Evolutionary conservation across 2,113 vertebrate genomes (phyloP).

Genomic region (Atherinomorus stipes): DNA sequence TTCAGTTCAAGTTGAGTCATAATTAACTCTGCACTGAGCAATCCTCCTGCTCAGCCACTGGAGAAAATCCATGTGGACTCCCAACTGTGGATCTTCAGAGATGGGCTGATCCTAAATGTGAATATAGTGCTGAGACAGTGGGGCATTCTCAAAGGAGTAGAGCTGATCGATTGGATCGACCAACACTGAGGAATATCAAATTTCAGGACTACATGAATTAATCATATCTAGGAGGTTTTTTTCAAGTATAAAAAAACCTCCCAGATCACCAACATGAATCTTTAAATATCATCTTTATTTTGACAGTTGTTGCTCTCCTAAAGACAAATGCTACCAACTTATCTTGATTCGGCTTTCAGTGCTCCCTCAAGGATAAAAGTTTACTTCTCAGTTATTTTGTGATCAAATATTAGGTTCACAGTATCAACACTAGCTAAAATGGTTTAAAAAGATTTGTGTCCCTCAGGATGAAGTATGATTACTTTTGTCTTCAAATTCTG

Average conservation of each 20-base stretch:
- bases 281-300: no score
- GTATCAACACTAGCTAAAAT: background rate
- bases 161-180: slow-evolving; percentile 3
- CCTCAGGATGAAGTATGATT: background rate
- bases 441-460: background rate
- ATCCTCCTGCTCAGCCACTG: slow-evolving; percentile 6
- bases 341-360: background rate
- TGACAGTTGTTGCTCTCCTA: no score
- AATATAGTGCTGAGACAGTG: slow-evolving; percentile 33
- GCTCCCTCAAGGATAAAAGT: background rate
- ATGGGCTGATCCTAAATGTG: slow-evolving; percentile 48
- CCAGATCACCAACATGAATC: no score
- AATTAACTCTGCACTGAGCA: slow-evolving; percentile 33
- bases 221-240: background rate
- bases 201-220: background rate
- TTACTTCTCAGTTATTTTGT: background rate
- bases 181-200: background rate
- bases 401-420: background rate
- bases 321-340: background rate
- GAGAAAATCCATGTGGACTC: slow-evolving; percentile 49
- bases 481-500: background rate
- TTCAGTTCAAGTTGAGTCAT: slow-evolving; percentile 47
- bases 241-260: no score
- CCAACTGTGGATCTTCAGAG: slow-evolving; percentile 59
- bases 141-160: background rate